A percentile compares a stretch with the other conserved stretches of the same genome.
Conservation (phyloP, 2,113 vertebrate genomes). For the Mormyrus lacerda region DNA sequence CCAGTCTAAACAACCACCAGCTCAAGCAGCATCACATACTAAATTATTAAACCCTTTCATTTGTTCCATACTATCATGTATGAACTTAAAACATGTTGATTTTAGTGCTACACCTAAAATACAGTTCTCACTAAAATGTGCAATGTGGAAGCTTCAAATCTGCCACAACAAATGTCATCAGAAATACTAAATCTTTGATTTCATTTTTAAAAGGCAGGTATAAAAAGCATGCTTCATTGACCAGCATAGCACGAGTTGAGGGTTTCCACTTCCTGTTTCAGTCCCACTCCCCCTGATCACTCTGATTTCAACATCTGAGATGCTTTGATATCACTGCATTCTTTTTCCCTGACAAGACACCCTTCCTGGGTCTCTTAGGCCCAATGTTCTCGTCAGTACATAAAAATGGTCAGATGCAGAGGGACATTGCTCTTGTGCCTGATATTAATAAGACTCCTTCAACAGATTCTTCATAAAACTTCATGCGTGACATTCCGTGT, state of each 20-base stretch:
- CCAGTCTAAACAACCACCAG: background rate
- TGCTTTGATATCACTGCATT: background rate
- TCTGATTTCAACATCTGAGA: slow-evolving; percentile 1
- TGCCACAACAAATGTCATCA: background rate
- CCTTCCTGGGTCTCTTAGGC: background rate
- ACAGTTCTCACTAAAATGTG: background rate
- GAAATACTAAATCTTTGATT: background rate
- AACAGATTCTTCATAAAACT: background rate
- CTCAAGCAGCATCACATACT: background rate
- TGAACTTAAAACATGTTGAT: background rate
- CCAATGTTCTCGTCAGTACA: background rate
- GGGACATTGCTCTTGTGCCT: background rate
- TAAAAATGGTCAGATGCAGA: background rate
- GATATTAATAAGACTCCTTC: background rate
- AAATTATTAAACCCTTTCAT: background rate
- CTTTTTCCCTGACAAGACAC: background rate
- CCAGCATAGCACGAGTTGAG: background rate
- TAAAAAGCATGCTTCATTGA: background rate
- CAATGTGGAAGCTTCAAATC: background rate
- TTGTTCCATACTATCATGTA: background rate
- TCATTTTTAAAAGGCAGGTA: background rate
- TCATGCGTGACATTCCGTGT: background rate
- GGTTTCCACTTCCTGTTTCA: background rate
- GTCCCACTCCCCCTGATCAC: background rate
- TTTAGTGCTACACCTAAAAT: background rate